Base-by-base conservation (phyloP, 2,888 invertebrate species). In the Ochropacha duplaris region DNA sequence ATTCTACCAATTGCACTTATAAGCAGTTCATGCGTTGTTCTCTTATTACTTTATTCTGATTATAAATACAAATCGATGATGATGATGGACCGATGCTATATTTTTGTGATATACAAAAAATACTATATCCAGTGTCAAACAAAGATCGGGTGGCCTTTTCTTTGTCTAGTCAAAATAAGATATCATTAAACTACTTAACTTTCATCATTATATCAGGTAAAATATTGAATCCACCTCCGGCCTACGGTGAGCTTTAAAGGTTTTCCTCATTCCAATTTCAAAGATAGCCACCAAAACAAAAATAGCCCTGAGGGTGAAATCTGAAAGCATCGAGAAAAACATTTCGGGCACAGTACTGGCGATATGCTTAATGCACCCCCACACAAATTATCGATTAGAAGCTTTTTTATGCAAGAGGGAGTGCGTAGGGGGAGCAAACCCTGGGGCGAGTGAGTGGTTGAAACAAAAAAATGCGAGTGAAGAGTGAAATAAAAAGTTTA, bases 371-470 rank as follows among this genome's bases (percentile, higher is more conserved):
- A 92, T 92, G 92, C 92, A 92, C 92, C 92, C 90, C 92, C 92
- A 92, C 90, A 92, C 88, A 92, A 92, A 92, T 92, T 92, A 92
- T 92, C 92, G 92, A 92, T 92, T 92, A 92, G 92, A 88, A 90
- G 91, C 92, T 92, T 92, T 92, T 92, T 92, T 92, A 92, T 92
- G 92, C 92, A 92, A 92, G 92, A 92, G 92, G 90, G 92, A 88
- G 74, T 87, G 79, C 86, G 84, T 85, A 82, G 88, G 92, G 52
- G 92, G 92, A 84, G 84, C 76, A 75, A 71, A 76, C 83, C 84
- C 76, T 81, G 80, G 89, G 91, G 92, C 84, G 90, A 92, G 92
- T 84, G 91, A 86, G 87, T 85, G 88, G 91, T 86, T 91, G 92
- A 92, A 92, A 92, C 92, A 92, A 92, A 92, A 44, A 92, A 92